Conservation (phyloP, 2,888 invertebrate genomes). For the Drosophila macrothrix region DNA sequence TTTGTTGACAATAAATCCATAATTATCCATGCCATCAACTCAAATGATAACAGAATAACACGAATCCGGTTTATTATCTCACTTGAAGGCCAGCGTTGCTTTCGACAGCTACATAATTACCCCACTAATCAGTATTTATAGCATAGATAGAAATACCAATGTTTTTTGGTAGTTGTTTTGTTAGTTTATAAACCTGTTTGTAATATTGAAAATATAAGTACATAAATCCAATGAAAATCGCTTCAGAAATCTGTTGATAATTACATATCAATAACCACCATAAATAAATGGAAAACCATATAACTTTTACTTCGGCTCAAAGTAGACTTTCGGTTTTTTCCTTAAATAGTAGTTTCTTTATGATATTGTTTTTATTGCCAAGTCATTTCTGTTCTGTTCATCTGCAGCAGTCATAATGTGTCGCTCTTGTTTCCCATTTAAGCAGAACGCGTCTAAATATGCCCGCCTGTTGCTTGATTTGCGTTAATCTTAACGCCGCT, state of each 20-base stretch:
- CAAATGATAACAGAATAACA: not conserved
- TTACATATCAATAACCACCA: not conserved
- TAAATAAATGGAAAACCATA: constrained; percentile 8
- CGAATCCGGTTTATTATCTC: not conserved
- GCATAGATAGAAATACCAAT: not conserved
- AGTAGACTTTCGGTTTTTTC: constrained; percentile 4
- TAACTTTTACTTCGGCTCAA: not conserved
- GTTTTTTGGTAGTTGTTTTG: not conserved
- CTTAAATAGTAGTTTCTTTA: constrained; percentile 11
- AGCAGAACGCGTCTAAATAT: constrained; percentile 39
- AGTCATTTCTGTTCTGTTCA: constrained; percentile 4
- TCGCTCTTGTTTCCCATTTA: constrained; percentile 41
- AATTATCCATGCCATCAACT: not conserved
- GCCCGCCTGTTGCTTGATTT: constrained; percentile 60
- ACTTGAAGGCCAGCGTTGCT: not conserved
- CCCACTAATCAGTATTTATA: not conserved
- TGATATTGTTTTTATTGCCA: constrained; percentile 4
- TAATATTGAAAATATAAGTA: not conserved
- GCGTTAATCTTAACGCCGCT: constrained; percentile 63
- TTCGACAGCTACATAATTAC: not conserved
- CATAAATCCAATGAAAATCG: not conserved
- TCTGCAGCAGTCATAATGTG: constrained; percentile 34
- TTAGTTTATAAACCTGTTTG: not conserved
- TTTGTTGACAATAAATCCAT: not conserved
- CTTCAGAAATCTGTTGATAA: not conserved